Base-by-base conservation (phyloP, 2,113 vertebrate genomes). In the Cyphomyrus plagiostoma region DNA sequence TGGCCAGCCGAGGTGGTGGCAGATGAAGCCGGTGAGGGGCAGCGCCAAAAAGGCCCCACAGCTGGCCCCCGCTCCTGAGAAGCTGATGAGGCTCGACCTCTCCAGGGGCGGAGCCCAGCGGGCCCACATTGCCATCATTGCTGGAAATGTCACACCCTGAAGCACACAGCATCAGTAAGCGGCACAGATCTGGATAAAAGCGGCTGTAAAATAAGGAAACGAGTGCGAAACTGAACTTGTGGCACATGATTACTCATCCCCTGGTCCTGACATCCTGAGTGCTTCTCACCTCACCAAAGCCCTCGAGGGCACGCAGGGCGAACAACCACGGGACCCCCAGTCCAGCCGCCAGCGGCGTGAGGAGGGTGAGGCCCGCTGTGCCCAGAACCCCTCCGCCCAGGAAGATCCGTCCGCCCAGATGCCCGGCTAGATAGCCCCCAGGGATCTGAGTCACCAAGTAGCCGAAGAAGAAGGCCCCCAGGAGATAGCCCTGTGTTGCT, bases 391-490 rank as follows among this genome's bases (percentile, higher is more conserved):
- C 96, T 30, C 95, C 80, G 4, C 97, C 96, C 11, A 97, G 92
- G 89, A 97, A 97, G 4, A 93, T 10, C 0, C 90, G 96, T 0
- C 97, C 97, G 3, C 97, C 96, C 2, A 95, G 94, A 86, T 94
- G 96, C 19, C 95, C 97, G 0, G 97, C 93, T 90, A 97, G 93
- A 91, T 97, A 97, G 0, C 97, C 97, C 0, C 97, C 97, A 0
- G 95, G 96, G 86, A 97, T 95, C 93, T 97, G 96, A 0, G 97
- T 97, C 90, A 93, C 91, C 88, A 97, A 92, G 90, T 97, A 97
- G 8, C 97, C 97, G 10, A 97, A 97, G 92, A 95, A 97, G 93
- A 97, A 97, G 23, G 96, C 96, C 17, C 97, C 96, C 26, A 97
- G 95, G 90, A 97, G 95, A 92, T 96, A 92, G 56, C 97, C 97